Evolutionary conservation across 1,140 invertebrate genomes (phyloP).

Genomic region (Drosophila subobscura): DNA sequence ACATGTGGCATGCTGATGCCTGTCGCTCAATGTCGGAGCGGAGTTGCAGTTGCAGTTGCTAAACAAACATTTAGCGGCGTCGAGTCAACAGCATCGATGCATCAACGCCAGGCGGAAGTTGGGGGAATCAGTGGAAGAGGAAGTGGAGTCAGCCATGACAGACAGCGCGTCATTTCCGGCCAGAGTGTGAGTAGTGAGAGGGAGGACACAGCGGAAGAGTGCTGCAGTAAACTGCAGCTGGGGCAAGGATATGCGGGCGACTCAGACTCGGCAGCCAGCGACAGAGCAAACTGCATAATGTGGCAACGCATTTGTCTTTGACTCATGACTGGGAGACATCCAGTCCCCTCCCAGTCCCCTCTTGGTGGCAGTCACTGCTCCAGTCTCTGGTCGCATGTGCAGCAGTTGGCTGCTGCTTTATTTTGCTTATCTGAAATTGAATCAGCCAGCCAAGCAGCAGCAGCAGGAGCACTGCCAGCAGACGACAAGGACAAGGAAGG

Average conservation of each 20-base stretch:
- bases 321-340: constrained; percentile 19
- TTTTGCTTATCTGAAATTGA: constrained; percentile 82
- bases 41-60: constrained; percentile 67
- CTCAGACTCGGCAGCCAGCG: constrained; percentile 37
- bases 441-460: constrained; percentile 69
- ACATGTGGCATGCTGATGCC: constrained; percentile 58
- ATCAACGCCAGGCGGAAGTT: constrained; percentile 62
- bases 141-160: constrained; percentile 29
- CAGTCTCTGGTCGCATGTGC: constrained; percentile 59
- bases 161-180: constrained; percentile 74
- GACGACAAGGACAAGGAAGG: constrained; percentile 37
- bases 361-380: not conserved
- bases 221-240: constrained; percentile 19
- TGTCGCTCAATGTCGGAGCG: constrained; percentile 63
- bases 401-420: constrained; percentile 64
- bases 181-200: constrained; percentile 3
- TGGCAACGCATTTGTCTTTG: constrained; percentile 78
- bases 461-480: too few relatives aligned
- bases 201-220: constrained; percentile 17
- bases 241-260: constrained; percentile 65
- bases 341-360: not conserved
- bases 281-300: constrained; percentile 69
- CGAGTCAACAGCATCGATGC: constrained; percentile 78
- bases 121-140: not conserved
- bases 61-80: constrained; percentile 77